A percentile compares a stretch with the other conserved stretches of the same genome.
Conservation (phyloP, 1,140 invertebrate genomes). For the Protaetia brevitarsis region DNA sequence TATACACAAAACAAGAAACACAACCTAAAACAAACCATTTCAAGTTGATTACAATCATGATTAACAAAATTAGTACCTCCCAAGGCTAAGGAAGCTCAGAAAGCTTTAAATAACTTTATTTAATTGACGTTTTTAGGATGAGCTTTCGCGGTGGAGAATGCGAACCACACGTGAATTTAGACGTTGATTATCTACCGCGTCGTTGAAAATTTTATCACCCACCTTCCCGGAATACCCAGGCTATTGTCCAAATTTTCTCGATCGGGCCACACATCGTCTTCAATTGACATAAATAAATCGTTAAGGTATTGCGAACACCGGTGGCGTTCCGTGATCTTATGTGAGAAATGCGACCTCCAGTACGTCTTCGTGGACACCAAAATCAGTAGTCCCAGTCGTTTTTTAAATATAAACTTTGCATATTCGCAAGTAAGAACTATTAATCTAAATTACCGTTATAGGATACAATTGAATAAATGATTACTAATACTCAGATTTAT, state of each 20-base stretch:
- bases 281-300: constrained; percentile 23
- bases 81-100: no score
- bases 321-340: constrained; percentile 17
- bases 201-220: constrained; percentile 16
- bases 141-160: not conserved
- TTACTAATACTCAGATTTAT: not conserved
- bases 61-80: no score
- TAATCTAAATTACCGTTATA: not conserved
- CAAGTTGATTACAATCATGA: no score
- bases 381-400: not conserved
- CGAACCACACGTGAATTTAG: not conserved
- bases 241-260: constrained; percentile 7
- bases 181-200: constrained; percentile 1
- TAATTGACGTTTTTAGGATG: not conserved
- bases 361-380: not conserved
- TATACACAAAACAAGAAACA: no score
- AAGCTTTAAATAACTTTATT: not conserved
- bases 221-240: constrained; percentile 3
- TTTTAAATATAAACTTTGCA: not conserved
- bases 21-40: no score
- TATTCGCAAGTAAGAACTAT: not conserved
- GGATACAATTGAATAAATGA: not conserved
- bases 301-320: constrained; percentile 18
- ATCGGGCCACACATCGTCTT: constrained; percentile 15
- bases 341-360: constrained; percentile 8